Evolutionary conservation across 2,888 invertebrate species (phyloP).

Genomic region (Apodemia zela): DNA sequence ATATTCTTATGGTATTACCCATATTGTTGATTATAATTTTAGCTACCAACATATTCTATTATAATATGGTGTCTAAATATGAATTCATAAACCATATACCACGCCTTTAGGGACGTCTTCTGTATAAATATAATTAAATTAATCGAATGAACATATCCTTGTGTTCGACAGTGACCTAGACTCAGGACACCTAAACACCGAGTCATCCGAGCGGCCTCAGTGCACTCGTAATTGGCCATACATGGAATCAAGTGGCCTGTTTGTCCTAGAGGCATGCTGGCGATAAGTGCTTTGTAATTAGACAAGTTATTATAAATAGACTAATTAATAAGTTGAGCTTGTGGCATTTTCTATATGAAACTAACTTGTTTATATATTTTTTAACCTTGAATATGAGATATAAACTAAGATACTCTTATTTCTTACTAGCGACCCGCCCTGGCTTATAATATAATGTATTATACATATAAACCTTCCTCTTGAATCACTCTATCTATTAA

Average conservation of each 20-base stretch:
- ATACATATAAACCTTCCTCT: too few relatives aligned
- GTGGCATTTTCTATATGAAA: background rate
- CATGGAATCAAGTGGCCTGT: conserved; percentile 3
- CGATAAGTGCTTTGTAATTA: background rate
- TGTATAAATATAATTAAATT: background rate
- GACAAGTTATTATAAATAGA: conserved; percentile 8
- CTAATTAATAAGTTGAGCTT: conserved; percentile 10
- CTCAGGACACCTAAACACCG: conserved; percentile 1
- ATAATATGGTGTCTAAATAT: background rate
- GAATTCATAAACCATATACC: background rate
- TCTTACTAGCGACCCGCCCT: too few relatives aligned
- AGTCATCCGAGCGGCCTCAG: conserved; percentile 3
- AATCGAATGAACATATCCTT: conserved; percentile 5
- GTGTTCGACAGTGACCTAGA: conserved; percentile 7
- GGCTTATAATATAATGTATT: too few relatives aligned
- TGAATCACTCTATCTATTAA: too few relatives aligned
- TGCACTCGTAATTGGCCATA: background rate
- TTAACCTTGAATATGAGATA: too few relatives aligned
- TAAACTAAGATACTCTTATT: too few relatives aligned
- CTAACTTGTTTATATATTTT: too few relatives aligned
- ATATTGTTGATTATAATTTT: too few relatives aligned
- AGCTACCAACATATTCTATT: too few relatives aligned
- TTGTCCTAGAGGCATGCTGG: background rate
- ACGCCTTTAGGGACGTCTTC: background rate
- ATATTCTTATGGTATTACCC: too few relatives aligned